phyloP scores from a whole-genome alignment of 2,797 vertebrate genomes.

The Florisuga fusca region DNA sequence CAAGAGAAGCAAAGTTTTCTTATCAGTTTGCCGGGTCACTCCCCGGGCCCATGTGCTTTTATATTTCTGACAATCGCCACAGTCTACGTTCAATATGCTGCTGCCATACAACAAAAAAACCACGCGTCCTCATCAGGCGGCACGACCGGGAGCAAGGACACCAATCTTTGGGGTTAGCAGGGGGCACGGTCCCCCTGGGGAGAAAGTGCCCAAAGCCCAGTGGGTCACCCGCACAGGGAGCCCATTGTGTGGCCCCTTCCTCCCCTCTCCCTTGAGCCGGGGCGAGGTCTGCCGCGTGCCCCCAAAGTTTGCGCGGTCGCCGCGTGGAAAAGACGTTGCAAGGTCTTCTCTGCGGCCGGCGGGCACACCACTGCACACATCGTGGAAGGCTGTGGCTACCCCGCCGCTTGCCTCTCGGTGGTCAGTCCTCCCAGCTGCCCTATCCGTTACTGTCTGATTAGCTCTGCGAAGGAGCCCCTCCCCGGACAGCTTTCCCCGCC shows the following conservation, averaged over 20 bases:
- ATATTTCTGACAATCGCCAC: not conserved
- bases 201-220: not conserved
- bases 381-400: slow-evolving; percentile 85
- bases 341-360: slow-evolving; percentile 91
- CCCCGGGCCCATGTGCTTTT: not conserved
- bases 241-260: rapidly evolving
- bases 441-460: slow-evolving; percentile 99
- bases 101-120: rapidly evolving
- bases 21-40: not conserved
- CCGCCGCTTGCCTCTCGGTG: slow-evolving; percentile 89
- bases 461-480: slow-evolving; percentile 99
- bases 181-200: not conserved
- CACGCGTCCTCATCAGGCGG: rapidly evolving
- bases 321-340: slow-evolving; percentile 85
- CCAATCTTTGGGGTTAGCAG: rapidly evolving
- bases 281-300: not conserved
- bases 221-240: not conserved
- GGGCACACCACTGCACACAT: slow-evolving; percentile 99
- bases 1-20: not conserved
- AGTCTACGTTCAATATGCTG: rapidly evolving
- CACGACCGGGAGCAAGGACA: not conserved
- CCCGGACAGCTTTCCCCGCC: slow-evolving; percentile 89
- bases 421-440: slow-evolving; percentile 99
- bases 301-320: not conserved
- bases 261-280: rapidly evolving